A percentile compares a stretch with the other conserved stretches of the same genome.
Evolutionary conservation across 2,888 invertebrate genomes (phyloP).

Genomic region (Cacoxenus indagator): DNA sequence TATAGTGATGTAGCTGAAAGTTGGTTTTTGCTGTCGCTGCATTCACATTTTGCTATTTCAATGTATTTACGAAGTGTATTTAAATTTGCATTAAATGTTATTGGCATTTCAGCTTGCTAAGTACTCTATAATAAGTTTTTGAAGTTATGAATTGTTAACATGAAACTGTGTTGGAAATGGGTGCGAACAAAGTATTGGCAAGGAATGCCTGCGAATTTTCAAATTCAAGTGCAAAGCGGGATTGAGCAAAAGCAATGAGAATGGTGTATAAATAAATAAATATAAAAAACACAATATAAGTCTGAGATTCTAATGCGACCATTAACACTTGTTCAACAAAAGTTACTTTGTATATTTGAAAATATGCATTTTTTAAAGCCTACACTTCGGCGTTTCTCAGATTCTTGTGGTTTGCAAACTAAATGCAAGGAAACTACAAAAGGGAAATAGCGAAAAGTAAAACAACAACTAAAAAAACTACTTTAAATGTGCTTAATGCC

Average conservation of each 20-base stretch:
- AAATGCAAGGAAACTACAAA: neutral
- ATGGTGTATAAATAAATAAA: neutral
- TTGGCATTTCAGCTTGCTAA: neutral
- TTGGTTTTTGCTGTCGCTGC: neutral
- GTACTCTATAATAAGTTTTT: conserved; percentile 8
- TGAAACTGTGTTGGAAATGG: too few relatives aligned
- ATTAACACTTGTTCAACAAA: too few relatives aligned
- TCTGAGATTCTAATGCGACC: too few relatives aligned
- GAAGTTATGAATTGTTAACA: neutral
- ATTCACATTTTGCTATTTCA: neutral
- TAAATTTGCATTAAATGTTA: conserved; percentile 11
- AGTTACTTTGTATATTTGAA: too few relatives aligned
- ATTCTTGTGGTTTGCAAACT: neutral
- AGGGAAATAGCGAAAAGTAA: neutral
- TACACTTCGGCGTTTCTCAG: neutral
- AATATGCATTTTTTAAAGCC: neutral
- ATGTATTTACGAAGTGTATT: neutral
- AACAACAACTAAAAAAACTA: conserved; percentile 25
- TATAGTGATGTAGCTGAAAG: too few relatives aligned
- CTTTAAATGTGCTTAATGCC: conserved; percentile 63
- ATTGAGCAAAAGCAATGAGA: too few relatives aligned
- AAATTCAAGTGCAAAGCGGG: neutral
- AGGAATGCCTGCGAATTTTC: neutral
- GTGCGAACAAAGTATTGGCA: too few relatives aligned
- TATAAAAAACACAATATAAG: neutral